Evolutionary conservation across 2,113 vertebrate genomes (phyloP).

Genomic region (Myocastor coypus): DNA sequence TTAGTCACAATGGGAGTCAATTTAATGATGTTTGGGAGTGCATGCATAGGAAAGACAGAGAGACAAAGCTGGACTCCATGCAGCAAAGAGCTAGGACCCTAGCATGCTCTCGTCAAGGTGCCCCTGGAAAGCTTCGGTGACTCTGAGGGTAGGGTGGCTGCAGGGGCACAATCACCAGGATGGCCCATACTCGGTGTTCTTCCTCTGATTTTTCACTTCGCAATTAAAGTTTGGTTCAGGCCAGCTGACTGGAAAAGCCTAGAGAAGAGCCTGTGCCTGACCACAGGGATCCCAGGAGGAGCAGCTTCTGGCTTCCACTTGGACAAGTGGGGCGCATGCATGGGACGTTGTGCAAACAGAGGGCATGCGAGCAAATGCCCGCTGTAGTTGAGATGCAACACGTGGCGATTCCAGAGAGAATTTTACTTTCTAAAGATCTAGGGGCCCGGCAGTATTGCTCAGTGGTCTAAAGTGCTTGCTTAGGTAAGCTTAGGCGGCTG

Average conservation of each 20-base stretch:
- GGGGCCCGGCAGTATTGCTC: too few species aligned
- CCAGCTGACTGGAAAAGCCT: neutral
- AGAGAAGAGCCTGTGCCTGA: neutral
- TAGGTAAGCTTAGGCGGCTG: too few species aligned
- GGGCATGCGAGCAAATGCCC: neutral
- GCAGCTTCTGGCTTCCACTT: neutral
- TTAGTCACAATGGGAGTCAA: neutral
- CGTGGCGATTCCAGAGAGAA: neutral
- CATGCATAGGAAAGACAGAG: neutral
- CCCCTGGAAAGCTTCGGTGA: neutral
- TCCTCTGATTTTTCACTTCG: neutral
- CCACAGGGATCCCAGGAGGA: neutral
- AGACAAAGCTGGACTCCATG: neutral
- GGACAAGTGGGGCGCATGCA: neutral
- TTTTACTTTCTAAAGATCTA: slow-evolving; percentile 29
- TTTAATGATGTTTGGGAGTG: neutral
- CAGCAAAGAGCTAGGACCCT: neutral
- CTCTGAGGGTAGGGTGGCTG: accelerated
- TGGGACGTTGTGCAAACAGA: neutral
- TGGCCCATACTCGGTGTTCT: neutral
- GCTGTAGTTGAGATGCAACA: neutral
- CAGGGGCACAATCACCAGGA: neutral
- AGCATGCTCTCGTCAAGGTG: neutral
- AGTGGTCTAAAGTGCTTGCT: too few species aligned
- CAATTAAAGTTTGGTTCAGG: neutral